phyloP scores from a whole-genome alignment of 2,888 invertebrate genomes.

The Agrochola litura region DNA sequence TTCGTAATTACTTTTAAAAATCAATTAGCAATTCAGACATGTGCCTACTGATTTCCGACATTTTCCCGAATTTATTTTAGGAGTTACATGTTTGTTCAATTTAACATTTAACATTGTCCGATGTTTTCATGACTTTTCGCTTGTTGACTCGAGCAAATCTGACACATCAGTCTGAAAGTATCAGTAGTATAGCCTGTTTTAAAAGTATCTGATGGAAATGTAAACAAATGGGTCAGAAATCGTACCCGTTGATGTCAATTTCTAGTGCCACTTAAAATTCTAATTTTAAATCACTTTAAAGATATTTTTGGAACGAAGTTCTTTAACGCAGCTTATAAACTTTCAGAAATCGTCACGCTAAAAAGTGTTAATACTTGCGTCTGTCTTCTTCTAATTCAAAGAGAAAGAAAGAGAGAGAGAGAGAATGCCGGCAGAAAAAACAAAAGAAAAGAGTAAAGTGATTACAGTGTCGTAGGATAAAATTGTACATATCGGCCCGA shows the following conservation, averaged over 20 bases:
- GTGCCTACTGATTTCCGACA: neutral
- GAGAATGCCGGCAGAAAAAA: too few relatives aligned
- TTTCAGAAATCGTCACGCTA: too few relatives aligned
- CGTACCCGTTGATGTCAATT: neutral
- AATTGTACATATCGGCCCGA: too few relatives aligned
- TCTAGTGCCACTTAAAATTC: neutral
- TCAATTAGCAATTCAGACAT: conserved; percentile 13
- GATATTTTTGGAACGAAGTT: too few relatives aligned
- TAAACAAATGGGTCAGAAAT: neutral
- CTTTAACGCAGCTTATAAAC: too few relatives aligned
- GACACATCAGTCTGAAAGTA: neutral
- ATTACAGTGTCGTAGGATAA: too few relatives aligned
- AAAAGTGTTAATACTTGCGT: too few relatives aligned
- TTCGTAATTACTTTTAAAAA: conserved; percentile 13
- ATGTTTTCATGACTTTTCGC: neutral
- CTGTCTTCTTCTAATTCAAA: too few relatives aligned
- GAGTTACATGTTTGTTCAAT: neutral
- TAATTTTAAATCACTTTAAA: too few relatives aligned
- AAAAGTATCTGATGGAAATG: neutral
- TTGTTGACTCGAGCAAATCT: neutral
- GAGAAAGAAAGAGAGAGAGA: too few relatives aligned
- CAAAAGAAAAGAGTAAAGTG: too few relatives aligned
- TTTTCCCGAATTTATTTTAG: neutral
- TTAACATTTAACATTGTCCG: too few relatives aligned
- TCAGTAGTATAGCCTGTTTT: neutral